These are phyloP conservation scores for Noctua janthina DNA, from an alignment of 2,888 invertebrate species.

Conservation along the genomic window DNA sequence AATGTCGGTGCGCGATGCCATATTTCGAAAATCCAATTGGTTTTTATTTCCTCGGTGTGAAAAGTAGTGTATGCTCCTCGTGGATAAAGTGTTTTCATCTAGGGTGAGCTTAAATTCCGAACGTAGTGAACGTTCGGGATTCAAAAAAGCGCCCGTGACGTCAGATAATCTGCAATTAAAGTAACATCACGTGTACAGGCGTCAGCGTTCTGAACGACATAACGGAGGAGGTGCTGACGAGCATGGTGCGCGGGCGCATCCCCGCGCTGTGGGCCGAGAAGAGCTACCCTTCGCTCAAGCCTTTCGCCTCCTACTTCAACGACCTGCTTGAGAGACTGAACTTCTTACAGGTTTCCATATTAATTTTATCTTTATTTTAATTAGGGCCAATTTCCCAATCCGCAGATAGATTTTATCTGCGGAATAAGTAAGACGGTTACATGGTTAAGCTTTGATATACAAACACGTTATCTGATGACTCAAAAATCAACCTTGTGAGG, in stretches of 20 bases:
- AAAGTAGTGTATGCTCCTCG: neutral
- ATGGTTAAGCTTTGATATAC: neutral
- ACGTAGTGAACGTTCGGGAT: neutral
- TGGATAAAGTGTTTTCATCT: neutral
- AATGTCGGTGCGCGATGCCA: no score
- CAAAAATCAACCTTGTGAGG: neutral
- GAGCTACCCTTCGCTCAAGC: constrained; percentile 98
- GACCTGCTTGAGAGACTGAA: constrained; percentile 95
- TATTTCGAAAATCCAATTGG: no score
- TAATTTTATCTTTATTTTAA: neutral
- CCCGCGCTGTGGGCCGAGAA: constrained; percentile 95
- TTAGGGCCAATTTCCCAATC: neutral
- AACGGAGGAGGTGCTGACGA: constrained; percentile 95
- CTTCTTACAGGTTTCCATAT: constrained; percentile 94
- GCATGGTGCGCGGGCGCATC: constrained; percentile 95
- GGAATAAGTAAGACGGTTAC: neutral
- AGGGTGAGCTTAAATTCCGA: neutral
- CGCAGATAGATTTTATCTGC: neutral
- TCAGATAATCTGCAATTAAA: neutral
- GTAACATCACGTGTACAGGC: constrained; percentile 88
- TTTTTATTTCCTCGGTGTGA: no score
- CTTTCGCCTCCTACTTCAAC: constrained; percentile 95
- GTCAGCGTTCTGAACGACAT: constrained; percentile 96
- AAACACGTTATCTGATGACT: neutral
- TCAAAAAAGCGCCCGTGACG: neutral